phyloP scores from a whole-genome alignment of 2,888 invertebrate genomes.

The Synanthedon andrenaeformis region DNA sequence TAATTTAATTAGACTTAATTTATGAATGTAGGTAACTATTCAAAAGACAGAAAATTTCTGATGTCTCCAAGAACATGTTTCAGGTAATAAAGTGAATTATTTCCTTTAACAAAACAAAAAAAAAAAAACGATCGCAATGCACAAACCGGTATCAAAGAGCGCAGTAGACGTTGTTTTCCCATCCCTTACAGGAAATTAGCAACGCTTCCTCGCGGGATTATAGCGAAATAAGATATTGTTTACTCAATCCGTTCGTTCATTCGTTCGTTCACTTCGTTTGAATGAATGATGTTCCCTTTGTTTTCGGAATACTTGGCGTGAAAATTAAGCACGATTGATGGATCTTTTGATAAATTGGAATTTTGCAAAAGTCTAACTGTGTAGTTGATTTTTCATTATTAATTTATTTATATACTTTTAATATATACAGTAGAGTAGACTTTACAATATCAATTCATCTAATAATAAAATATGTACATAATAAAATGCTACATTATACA shows the following conservation, averaged over 20 bases:
- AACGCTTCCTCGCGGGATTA: conserved; percentile 59
- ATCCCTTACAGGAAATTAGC: conserved; percentile 67
- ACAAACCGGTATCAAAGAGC: conserved; percentile 46
- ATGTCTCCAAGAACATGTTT: no score
- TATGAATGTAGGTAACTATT: no score
- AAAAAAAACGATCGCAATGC: conserved; percentile 21
- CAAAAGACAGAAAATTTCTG: no score
- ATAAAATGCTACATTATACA: no score
- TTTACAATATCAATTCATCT: no score
- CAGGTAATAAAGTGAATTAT: no score
- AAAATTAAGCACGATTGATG: conserved; percentile 16
- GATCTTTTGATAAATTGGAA: not conserved
- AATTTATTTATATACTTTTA: not conserved
- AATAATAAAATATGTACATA: no score
- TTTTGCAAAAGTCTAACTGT: no score
- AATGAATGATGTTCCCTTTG: conserved; percentile 53
- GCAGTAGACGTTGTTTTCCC: conserved; percentile 37
- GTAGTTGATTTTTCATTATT: not conserved
- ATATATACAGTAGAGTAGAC: no score
- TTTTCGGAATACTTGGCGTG: conserved; percentile 28
- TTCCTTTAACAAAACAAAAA: no score
- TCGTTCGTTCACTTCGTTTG: conserved; percentile 44
- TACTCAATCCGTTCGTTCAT: conserved; percentile 56
- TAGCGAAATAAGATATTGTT: conserved; percentile 69
- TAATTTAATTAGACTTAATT: no score